Evolutionary conservation across 53 echinoderm and acorn worm species (phyloP), one percentile per base, ranked within the genome.

Genomic region (Mesocentrotus franciscanus): DNA sequence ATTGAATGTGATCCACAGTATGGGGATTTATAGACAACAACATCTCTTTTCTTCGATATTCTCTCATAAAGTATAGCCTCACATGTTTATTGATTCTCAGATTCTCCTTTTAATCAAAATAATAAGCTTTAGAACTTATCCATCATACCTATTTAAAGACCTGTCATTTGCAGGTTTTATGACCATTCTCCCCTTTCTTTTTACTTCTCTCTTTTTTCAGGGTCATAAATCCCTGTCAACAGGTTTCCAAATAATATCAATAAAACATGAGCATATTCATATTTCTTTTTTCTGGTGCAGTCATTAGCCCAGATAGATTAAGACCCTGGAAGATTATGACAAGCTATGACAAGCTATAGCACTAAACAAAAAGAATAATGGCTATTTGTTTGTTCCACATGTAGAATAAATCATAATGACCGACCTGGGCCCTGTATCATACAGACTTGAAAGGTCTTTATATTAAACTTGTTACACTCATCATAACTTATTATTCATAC

Each of bases 231-330:
- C 24, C n/a, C 56, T 85, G 85, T 85, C 85, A 85, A 85, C 56
- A 87, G 87, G 57, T 87, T 84, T 18, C 1, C 9, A 30, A 74
- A 29, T 49, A 3, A 84, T 84, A 84, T 42, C 17, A 84, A 84
- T 84, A 84, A 36, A 27, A 58, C 8, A 87, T 57, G 57, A 87
- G 7, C n/a, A 87, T 59, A 87, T 87, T 87, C 87, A 66, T 91
- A 64, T 13, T 91, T 61, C 91, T 91, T 61, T 61, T 91, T 66
- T 64, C 66, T 34, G 64, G 35, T 32, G 11, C 7, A 26, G 36
- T 35, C 64, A 91, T 91, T 91, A 91, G 91, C 91, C 91, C 18
- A 91, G 33, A 91, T 91, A 91, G 42, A 10, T 85, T 26, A 9
- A 29, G 29, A 10, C 10, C 12, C 30, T 1, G 74, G 11, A 74